A percentile compares a stretch with the other conserved stretches of the same genome.
These are phyloP conservation scores for Oryzaephilus surinamensis DNA, from an alignment of 1,140 invertebrate species.

Conservation along the genomic window DNA sequence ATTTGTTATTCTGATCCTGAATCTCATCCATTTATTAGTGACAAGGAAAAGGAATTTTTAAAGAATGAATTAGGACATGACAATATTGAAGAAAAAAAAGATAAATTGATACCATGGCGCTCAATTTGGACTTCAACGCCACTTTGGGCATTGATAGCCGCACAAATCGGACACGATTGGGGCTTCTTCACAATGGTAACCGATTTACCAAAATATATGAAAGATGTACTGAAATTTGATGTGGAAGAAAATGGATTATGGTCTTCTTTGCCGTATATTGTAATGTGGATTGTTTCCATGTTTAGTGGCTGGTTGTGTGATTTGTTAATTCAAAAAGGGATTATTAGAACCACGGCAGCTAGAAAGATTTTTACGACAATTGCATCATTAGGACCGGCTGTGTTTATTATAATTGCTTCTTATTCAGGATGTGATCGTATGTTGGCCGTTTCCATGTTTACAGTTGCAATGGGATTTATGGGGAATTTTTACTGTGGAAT, in stretches of 20 bases:
- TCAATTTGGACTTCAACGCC: slow-evolving; percentile 66
- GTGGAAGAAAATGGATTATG: slow-evolving; percentile 59
- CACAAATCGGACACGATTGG: slow-evolving; percentile 85
- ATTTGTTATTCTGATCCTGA: slow-evolving; percentile 68
- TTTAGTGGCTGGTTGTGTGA: slow-evolving; percentile 56
- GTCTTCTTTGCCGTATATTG: slow-evolving; percentile 57
- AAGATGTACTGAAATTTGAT: slow-evolving; percentile 74
- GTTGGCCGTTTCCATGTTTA: slow-evolving; percentile 53
- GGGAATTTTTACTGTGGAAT: slow-evolving; percentile 66
- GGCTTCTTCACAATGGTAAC: slow-evolving; percentile 90
- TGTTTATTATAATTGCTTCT: slow-evolving; percentile 69
- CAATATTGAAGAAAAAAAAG: slow-evolving; percentile 10
- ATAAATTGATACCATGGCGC: slow-evolving; percentile 54
- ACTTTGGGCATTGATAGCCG: slow-evolving; percentile 63
- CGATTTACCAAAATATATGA: slow-evolving; percentile 87
- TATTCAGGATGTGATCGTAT: slow-evolving; percentile 65
- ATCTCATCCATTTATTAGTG: slow-evolving; percentile 73
- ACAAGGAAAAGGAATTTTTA: slow-evolving; percentile 66
- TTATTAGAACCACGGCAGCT: slow-evolving; percentile 47
- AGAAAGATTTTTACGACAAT: slow-evolving; percentile 65
- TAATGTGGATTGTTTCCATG: slow-evolving; percentile 63
- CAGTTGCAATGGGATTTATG: slow-evolving; percentile 63
- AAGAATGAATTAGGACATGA: slow-evolving; percentile 47
- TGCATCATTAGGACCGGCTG: slow-evolving; percentile 60
- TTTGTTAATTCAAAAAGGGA: slow-evolving; percentile 49